These are phyloP conservation scores for Gallinago nigripennis DNA, from an alignment of 2,797 vertebrate genomes.

Conservation along the genomic window DNA sequence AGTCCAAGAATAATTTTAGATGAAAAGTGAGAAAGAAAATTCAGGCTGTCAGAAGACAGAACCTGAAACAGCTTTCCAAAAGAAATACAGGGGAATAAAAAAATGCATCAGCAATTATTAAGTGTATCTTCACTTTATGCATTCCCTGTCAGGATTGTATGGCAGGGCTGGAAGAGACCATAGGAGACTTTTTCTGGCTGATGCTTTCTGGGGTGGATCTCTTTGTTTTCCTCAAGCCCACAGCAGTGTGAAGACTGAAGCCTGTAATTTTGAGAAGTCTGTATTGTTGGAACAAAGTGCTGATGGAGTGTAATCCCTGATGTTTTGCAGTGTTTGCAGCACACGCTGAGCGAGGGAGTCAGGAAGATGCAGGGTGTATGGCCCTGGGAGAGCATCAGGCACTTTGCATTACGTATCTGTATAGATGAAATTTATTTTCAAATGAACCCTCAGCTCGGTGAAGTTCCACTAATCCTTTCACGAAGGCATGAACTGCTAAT, in stretches of 20 bases:
- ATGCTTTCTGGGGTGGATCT: not conserved
- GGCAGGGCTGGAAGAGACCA: not conserved
- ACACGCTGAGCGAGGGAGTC: rapidly evolving
- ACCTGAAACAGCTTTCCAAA: not conserved
- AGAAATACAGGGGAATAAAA: not conserved
- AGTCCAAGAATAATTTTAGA: not conserved
- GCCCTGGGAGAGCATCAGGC: not conserved
- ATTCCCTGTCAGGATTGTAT: not conserved
- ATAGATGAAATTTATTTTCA: conserved; percentile 20
- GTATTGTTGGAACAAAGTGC: not conserved
- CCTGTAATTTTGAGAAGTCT: not conserved
- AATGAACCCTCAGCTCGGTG: not conserved
- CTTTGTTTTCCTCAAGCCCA: not conserved
- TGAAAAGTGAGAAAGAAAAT: not conserved
- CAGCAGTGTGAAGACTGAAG: not conserved
- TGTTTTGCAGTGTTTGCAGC: not conserved
- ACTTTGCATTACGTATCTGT: not conserved
- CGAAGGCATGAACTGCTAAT: conserved; percentile 51
- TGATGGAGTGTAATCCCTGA: not conserved
- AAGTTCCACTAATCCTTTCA: conserved; percentile 33
- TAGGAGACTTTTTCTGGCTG: not conserved
- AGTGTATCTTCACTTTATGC: not conserved
- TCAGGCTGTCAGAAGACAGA: not conserved
- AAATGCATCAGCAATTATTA: not conserved
- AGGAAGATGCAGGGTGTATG: rapidly evolving